A percentile compares a stretch with the other conserved stretches of the same genome.
Evolutionary conservation across 2,888 invertebrate genomes (phyloP).

Genomic region (Chloromyia formosa): DNA sequence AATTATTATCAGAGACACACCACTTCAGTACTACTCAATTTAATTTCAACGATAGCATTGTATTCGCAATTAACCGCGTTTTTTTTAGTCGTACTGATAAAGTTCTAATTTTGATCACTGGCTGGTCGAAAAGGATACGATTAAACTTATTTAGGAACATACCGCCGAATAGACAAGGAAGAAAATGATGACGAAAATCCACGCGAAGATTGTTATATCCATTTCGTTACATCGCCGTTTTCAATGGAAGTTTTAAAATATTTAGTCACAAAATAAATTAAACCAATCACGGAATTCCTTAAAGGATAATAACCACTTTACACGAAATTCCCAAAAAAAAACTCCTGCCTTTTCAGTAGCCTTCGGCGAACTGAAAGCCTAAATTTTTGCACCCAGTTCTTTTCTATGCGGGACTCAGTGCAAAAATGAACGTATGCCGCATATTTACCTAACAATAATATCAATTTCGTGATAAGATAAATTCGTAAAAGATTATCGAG

Average conservation of each 20-base stretch:
- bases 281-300: not conserved
- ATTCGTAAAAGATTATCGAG: not conserved
- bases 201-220: slow-evolving; percentile 23
- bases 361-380: not conserved
- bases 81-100: too few relatives aligned
- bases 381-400: not conserved
- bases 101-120: too few relatives aligned
- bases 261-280: too few relatives aligned
- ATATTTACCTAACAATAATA: slow-evolving; percentile 7
- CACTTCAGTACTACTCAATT: too few relatives aligned
- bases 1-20: too few relatives aligned
- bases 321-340: not conserved
- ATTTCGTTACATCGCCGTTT: slow-evolving; percentile 25
- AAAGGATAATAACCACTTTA: not conserved
- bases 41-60: too few relatives aligned
- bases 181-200: slow-evolving; percentile 31
- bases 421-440: not conserved
- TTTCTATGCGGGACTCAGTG: not conserved
- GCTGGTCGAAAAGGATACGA: too few relatives aligned
- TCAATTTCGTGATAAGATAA: not conserved
- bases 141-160: not conserved
- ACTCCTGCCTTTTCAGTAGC: not conserved
- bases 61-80: too few relatives aligned
- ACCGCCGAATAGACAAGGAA: slow-evolving; percentile 27
- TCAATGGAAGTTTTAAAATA: not conserved